Evolutionary conservation across 2,888 invertebrate genomes (phyloP), one percentile per base, ranked within the genome.

Genomic region (Odontomyia ornata): DNA sequence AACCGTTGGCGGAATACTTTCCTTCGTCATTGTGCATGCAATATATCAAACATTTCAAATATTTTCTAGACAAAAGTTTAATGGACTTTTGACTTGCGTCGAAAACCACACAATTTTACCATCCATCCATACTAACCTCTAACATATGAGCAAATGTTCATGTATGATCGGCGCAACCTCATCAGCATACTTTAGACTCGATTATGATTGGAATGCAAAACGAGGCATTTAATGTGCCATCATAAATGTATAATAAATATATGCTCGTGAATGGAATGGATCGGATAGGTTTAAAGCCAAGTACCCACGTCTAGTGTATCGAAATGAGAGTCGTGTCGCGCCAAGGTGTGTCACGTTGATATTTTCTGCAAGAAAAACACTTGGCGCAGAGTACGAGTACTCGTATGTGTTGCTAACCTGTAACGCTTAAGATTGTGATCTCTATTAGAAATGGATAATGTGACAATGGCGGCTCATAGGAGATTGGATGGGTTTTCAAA

Each of bases 171-270:
- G n/a, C 3, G 52, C 52, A 52, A 52, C 52, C 52, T 52, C 52
- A 52, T 52, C 52, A 52, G 52, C 52, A 52, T 52, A 52, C 52
- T 52, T n/a, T 52, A 52, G 52, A 52, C 52, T 52, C 52, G 52
- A 52, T 52, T 52, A 52, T 52, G 52, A 52, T 52, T 52, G 52
- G 52, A 52, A 52, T 52, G 52, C 52, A 52, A 52, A 52, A 52
- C 52, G 18, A 52, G 52, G 7, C 52, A 52, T 52, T 52, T 52
- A 52, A 52, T 15, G 52, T 52, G 18, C 18, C 3, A 52, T 52
- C 52, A 52, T 18, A 52, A 13, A 52, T 52, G 52, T 18, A 52
- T n/a, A 4, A 52, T 52, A 52, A 3, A 18, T n/a, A 15, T 18
- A 9, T 52, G 43, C 13, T 9, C 43, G 7, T 52, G 52, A 52